phyloP scores from a whole-genome alignment of 2,113 vertebrate genomes.

The Hippoglossus stenolepis region DNA sequence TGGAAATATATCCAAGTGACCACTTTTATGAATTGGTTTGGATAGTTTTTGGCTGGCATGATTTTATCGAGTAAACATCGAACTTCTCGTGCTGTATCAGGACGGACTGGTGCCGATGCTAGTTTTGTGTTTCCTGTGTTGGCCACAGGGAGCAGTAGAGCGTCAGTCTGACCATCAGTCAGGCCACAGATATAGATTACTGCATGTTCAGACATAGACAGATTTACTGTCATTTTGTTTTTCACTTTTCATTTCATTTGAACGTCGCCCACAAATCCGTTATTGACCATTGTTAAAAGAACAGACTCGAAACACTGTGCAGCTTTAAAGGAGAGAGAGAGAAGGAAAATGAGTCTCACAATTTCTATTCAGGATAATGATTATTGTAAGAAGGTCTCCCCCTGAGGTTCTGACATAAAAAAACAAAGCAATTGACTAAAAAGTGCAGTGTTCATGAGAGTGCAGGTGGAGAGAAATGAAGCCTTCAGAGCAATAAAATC shows the following conservation, averaged over 20 bases:
- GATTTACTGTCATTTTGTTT: conserved; percentile 7
- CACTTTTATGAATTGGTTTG: neutral
- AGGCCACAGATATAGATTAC: neutral
- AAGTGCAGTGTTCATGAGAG: conserved; percentile 46
- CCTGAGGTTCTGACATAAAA: conserved; percentile 39
- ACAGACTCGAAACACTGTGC: neutral
- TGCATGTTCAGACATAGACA: neutral
- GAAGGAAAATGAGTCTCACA: conserved; percentile 35
- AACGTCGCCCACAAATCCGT: neutral
- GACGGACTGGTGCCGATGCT: too few species aligned
- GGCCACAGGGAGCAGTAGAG: neutral
- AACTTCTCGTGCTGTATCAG: neutral
- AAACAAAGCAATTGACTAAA: conserved; percentile 52
- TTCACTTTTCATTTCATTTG: conserved; percentile 10
- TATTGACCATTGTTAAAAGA: neutral
- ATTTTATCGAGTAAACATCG: too few species aligned
- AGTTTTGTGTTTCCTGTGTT: too few species aligned
- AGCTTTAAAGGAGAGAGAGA: conserved; percentile 26
- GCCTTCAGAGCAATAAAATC: conserved; percentile 29
- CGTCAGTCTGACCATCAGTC: neutral
- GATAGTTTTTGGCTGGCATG: too few species aligned
- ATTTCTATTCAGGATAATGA: conserved; percentile 57
- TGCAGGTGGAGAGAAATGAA: conserved; percentile 34
- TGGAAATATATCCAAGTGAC: neutral
- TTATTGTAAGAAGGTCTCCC: conserved; percentile 35